These are phyloP conservation scores for Caenorhabditis sp. DNA, from an alignment of 2,888 invertebrate genomes.

Conservation along the genomic window DNA sequence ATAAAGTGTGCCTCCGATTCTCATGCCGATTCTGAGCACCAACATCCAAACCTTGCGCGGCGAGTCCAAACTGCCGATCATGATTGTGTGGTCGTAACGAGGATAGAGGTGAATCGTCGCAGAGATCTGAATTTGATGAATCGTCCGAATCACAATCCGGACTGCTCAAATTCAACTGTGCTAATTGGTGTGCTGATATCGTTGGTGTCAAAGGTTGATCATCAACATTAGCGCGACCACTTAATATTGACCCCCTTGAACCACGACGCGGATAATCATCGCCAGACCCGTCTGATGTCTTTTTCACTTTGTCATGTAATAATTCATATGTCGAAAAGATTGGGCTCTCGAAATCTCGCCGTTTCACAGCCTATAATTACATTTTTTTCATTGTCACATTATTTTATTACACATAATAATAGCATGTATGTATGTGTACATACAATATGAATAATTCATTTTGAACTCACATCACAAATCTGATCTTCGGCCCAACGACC, in stretches of 20 bases:
- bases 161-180: conserved; percentile 61
- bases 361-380: conserved; percentile 56
- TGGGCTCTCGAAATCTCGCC: conserved; percentile 61
- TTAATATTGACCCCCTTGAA: conserved; percentile 61
- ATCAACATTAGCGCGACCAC: conserved; percentile 51
- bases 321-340: conserved; percentile 65
- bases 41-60: conserved; percentile 24
- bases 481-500: conserved; percentile 65
- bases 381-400: not conserved
- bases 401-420: conserved; percentile 6
- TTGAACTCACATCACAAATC: conserved; percentile 59
- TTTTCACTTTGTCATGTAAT: conserved; percentile 58
- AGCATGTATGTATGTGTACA: not conserved
- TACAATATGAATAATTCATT: not conserved
- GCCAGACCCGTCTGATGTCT: conserved; percentile 20
- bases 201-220: conserved; percentile 53
- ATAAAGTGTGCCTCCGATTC: conserved; percentile 58
- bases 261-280: conserved; percentile 38
- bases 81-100: conserved; percentile 30
- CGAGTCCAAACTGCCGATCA: conserved; percentile 32
- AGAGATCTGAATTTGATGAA: conserved; percentile 59
- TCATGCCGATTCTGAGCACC: conserved; percentile 38
- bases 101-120: conserved; percentile 44
- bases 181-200: conserved; percentile 65
- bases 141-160: conserved; percentile 68